Percentiles rank a stretch among this genome's conserved stretches.
These are phyloP conservation scores for Rhinichthys klamathensis DNA, from an alignment of 2,113 vertebrate species.

Conservation along the genomic window DNA sequence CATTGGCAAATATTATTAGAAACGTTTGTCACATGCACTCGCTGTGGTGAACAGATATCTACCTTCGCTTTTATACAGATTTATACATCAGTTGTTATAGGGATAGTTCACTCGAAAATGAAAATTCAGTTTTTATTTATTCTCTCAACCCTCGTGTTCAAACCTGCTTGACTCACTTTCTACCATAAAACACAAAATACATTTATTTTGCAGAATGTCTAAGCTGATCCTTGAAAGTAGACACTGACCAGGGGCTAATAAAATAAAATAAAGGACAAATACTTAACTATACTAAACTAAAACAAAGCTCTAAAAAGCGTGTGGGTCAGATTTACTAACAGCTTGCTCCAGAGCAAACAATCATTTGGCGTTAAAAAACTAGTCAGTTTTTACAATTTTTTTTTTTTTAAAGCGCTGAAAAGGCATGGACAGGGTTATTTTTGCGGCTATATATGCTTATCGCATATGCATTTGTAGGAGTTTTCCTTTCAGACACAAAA, in stretches of 20 bases:
- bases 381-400: too few species aligned
- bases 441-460: too few species aligned
- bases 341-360: too few species aligned
- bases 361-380: too few species aligned
- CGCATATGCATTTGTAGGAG: too few species aligned
- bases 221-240: not conserved
- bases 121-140: not conserved
- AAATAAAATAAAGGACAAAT: not conserved
- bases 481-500: too few species aligned
- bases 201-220: not conserved
- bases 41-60: slow-evolving; percentile 59
- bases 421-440: too few species aligned
- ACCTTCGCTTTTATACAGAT: slow-evolving; percentile 66
- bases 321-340: too few species aligned
- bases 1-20: slow-evolving; percentile 69
- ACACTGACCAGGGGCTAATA: not conserved
- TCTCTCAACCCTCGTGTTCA: not conserved
- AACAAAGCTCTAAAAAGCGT: too few species aligned
- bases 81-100: slow-evolving; percentile 66
- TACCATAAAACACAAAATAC: not conserved
- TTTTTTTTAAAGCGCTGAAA: too few species aligned
- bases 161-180: not conserved
- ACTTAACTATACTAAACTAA: too few species aligned
- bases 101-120: not conserved
- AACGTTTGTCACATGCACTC: slow-evolving; percentile 75